Conservation (phyloP, 2,113 vertebrate species). For the Strix uralensis region DNA sequence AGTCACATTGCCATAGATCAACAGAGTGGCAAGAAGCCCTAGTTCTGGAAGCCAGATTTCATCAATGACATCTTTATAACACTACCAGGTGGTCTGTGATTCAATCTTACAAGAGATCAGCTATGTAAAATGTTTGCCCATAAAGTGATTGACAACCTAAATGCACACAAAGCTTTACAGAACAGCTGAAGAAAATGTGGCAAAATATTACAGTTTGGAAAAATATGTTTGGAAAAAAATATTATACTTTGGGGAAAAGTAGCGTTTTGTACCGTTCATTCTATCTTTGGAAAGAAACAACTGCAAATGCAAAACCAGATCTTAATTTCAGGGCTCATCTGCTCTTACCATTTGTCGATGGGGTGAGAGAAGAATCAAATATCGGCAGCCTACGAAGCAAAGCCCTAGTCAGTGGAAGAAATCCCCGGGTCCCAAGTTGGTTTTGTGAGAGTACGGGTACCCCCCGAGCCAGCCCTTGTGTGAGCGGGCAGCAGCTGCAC, state of each 20-base stretch:
- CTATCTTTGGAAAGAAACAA: neutral
- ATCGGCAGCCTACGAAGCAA: neutral
- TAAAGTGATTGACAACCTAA: neutral
- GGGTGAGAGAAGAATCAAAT: neutral
- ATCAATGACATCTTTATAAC: neutral
- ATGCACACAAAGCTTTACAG: neutral
- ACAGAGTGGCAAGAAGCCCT: neutral
- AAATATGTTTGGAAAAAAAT: neutral
- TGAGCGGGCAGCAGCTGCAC: neutral
- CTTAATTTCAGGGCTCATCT: neutral
- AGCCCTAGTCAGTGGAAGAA: neutral
- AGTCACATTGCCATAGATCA: neutral
- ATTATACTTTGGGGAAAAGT: neutral
- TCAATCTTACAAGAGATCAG: conserved; percentile 4
- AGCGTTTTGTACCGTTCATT: accelerated
- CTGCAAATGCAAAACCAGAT: neutral
- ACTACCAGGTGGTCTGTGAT: neutral
- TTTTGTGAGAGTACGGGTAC: neutral
- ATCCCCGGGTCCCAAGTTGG: neutral
- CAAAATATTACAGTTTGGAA: neutral
- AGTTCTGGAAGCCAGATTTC: neutral
- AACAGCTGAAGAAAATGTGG: neutral
- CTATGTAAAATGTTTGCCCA: neutral
- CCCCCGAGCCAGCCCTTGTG: neutral
- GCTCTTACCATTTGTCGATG: neutral